These are phyloP conservation scores for Drosophila maculinotata DNA, from an alignment of 2,888 invertebrate species.

Conservation along the genomic window DNA sequence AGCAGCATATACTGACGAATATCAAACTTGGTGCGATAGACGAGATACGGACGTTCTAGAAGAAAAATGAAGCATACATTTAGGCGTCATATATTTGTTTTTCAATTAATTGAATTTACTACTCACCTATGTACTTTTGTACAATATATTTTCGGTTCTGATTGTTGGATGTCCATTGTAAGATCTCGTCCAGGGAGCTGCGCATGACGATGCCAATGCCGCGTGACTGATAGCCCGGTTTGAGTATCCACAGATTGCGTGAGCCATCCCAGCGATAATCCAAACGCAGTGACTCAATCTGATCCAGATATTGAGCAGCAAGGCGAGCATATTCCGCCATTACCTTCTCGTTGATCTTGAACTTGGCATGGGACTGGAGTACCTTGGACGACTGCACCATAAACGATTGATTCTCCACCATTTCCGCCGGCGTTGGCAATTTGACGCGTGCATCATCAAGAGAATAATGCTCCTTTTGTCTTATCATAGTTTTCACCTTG, in stretches of 20 bases:
- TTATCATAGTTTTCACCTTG: constrained; percentile 64
- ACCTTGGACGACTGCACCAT: constrained; percentile 75
- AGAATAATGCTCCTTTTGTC: constrained; percentile 65
- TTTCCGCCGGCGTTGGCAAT: constrained; percentile 48
- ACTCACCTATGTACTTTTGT: constrained; percentile 95
- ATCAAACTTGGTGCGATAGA: constrained; percentile 95
- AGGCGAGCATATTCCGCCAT: constrained; percentile 76
- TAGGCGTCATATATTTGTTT: no score
- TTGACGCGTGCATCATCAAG: constrained; percentile 63
- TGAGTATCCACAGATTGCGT: constrained; percentile 95
- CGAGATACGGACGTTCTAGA: constrained; percentile 92
- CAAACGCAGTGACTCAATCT: constrained; percentile 87
- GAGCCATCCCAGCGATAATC: constrained; percentile 91
- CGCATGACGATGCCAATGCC: constrained; percentile 94
- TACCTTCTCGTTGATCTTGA: constrained; percentile 64
- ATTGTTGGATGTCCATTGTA: constrained; percentile 87
- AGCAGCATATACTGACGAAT: constrained; percentile 94
- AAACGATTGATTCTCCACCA: constrained; percentile 71
- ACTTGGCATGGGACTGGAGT: constrained; percentile 78
- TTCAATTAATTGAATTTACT: no score
- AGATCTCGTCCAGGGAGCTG: constrained; percentile 90
- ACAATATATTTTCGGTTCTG: constrained; percentile 90
- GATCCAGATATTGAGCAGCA: constrained; percentile 87
- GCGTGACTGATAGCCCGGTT: constrained; percentile 92
- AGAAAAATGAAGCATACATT: constrained; percentile 49